Evolutionary conservation across 2,888 invertebrate species (phyloP).

Genomic region (Oligia fasciuncula): DNA sequence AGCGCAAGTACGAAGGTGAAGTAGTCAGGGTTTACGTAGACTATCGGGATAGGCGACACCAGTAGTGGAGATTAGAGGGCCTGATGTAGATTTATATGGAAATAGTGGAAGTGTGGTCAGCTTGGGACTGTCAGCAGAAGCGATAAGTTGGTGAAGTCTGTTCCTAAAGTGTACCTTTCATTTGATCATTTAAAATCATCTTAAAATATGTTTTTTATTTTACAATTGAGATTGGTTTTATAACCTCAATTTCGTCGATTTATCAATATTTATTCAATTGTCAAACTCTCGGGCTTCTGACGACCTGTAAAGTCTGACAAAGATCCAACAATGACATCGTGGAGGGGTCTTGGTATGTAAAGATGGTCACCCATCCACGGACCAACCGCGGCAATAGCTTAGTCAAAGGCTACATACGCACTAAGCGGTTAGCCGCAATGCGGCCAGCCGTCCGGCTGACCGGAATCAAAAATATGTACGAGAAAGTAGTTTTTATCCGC

Average conservation of each 20-base stretch:
- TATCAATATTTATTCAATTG: background rate
- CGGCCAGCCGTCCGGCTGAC: too few relatives aligned
- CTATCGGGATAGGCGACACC: constrained; percentile 60
- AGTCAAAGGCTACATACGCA: too few relatives aligned
- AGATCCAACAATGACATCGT: too few relatives aligned
- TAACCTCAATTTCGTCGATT: background rate
- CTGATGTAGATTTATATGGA: background rate
- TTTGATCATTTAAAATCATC: background rate
- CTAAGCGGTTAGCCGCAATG: too few relatives aligned
- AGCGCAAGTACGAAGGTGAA: constrained; percentile 97
- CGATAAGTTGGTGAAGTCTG: background rate
- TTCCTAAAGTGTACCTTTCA: background rate
- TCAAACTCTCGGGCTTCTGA: background rate
- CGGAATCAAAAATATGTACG: too few relatives aligned
- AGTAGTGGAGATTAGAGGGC: constrained; percentile 4
- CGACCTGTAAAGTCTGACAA: background rate
- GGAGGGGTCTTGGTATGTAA: too few relatives aligned
- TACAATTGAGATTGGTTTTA: too few relatives aligned
- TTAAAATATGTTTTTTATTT: background rate
- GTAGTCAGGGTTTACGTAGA: constrained; percentile 81
- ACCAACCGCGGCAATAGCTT: too few relatives aligned
- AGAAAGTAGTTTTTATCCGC: too few relatives aligned
- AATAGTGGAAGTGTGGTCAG: background rate
- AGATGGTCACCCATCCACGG: too few relatives aligned
- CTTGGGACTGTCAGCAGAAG: background rate